Evolutionary conservation across 2,113 vertebrate species (phyloP).

Genomic region (Hassar affinis): DNA sequence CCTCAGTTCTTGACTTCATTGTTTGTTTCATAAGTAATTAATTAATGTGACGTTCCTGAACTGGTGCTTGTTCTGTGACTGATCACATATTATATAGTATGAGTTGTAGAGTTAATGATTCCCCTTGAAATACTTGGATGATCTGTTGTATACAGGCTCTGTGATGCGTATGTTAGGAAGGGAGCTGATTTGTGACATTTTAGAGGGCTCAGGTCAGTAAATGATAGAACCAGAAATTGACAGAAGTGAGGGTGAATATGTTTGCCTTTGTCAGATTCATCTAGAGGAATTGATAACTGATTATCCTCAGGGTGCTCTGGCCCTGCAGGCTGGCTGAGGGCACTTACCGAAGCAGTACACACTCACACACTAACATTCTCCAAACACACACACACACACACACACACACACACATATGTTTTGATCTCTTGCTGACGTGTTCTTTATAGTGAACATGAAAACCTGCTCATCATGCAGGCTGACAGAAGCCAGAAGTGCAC

Average conservation of each 20-base stretch:
- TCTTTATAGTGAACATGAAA: constrained; percentile 46
- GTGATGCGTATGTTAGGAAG: background rate
- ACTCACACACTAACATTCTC: constrained; percentile 24
- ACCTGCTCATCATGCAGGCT: constrained; percentile 25
- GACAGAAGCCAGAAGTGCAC: constrained; percentile 32
- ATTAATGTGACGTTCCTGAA: background rate
- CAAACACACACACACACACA: constrained; percentile 1
- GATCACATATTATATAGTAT: background rate
- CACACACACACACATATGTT: constrained; percentile 33
- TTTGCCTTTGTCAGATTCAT: constrained; percentile 13
- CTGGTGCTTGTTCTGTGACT: background rate
- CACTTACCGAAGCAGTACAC: constrained; percentile 38
- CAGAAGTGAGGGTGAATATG: constrained; percentile 18
- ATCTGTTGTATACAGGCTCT: background rate
- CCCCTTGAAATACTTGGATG: background rate
- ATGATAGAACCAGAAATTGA: background rate
- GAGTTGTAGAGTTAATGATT: background rate
- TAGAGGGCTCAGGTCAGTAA: background rate
- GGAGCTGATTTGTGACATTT: background rate
- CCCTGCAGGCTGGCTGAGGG: constrained; percentile 47
- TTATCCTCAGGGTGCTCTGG: constrained; percentile 50
- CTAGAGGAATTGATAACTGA: constrained; percentile 54
- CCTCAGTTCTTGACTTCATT: background rate
- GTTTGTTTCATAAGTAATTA: background rate
- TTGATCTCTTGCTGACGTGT: constrained; percentile 38